Conservation (phyloP, 2,888 invertebrate genomes). For the Bhutanitis thaidina region DNA sequence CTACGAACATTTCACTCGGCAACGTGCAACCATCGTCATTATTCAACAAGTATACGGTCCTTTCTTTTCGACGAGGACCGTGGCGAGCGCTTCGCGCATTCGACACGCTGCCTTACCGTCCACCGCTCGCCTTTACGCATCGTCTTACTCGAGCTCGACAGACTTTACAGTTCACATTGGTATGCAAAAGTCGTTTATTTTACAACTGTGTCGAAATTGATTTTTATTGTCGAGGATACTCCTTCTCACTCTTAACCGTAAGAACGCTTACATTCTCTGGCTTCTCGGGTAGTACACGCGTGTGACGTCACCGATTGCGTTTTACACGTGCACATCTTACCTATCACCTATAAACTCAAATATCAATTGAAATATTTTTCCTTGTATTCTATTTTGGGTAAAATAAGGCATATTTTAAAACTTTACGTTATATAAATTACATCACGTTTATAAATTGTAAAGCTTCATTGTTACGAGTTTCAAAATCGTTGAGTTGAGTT, state of each 20-base stretch:
- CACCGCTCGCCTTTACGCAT: conserved; percentile 46
- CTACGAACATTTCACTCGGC: conserved; percentile 75
- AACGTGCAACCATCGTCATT: conserved; percentile 74
- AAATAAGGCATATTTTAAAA: not conserved
- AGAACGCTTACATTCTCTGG: conserved; percentile 7
- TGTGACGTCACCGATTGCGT: conserved; percentile 1
- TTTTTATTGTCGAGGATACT: not conserved
- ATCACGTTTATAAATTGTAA: not conserved
- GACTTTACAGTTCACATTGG: conserved; percentile 39
- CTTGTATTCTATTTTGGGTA: not conserved
- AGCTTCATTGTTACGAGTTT: conserved; percentile 1
- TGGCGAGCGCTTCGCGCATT: conserved; percentile 49
- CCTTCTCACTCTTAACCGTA: conserved; percentile 7
- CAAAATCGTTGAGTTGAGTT: not conserved
- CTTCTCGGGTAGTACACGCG: not conserved
- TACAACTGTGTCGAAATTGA: conserved; percentile 13
- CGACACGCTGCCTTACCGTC: conserved; percentile 60
- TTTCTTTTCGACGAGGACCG: conserved; percentile 72
- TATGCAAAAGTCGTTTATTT: conserved; percentile 15
- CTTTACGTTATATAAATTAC: conserved; percentile 3
- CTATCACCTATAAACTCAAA: not conserved
- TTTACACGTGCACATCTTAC: not conserved
- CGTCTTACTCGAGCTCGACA: conserved; percentile 25
- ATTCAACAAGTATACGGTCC: conserved; percentile 72
- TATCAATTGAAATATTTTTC: not conserved